Percentiles rank a stretch among this genome's conserved stretches.
phyloP scores from a whole-genome alignment of 2,888 invertebrate genomes.

The Carterocephalus palaemon region DNA sequence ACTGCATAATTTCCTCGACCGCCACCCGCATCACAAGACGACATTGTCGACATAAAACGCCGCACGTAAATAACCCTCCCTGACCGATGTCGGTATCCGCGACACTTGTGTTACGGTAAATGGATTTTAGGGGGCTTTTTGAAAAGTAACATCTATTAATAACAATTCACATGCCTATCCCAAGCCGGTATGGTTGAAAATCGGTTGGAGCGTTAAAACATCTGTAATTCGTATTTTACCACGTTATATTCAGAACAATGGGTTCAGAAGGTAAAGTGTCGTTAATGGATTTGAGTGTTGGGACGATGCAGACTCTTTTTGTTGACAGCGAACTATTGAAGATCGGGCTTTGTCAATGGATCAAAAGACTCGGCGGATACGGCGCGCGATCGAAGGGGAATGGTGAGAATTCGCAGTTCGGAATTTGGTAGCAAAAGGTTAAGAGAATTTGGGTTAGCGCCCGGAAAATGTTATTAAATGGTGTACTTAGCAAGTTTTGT shows the following conservation, averaged over 20 bases:
- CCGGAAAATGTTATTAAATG: no score
- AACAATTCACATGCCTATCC: no score
- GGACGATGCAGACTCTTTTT: slow-evolving; percentile 23
- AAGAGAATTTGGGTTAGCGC: no score
- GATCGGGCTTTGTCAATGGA: slow-evolving; percentile 10
- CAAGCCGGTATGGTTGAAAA: slow-evolving; percentile 11
- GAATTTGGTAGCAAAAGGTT: no score
- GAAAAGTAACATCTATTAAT: slow-evolving; percentile 18
- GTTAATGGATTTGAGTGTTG: slow-evolving; percentile 23
- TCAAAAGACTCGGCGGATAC: slow-evolving; percentile 8
- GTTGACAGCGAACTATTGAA: slow-evolving; percentile 20
- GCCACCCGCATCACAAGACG: slow-evolving; percentile 2
- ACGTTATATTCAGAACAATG: slow-evolving; percentile 22
- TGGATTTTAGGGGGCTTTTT: slow-evolving; percentile 22
- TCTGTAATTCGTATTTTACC: slow-evolving; percentile 23
- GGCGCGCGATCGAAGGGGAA: not conserved
- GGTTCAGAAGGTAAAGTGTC: slow-evolving; percentile 12
- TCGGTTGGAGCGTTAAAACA: slow-evolving; percentile 11
- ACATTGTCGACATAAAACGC: slow-evolving; percentile 11
- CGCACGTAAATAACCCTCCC: slow-evolving; percentile 17
- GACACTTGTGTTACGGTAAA: slow-evolving; percentile 23
- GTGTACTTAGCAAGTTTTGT: no score
- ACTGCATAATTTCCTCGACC: not conserved
- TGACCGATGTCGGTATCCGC: slow-evolving; percentile 17
- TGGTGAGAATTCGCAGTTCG: no score